A percentile compares a stretch with the other conserved stretches of the same genome.
Evolutionary conservation across 2,113 vertebrate species (phyloP).

Genomic region (Atherinomorus stipes): DNA sequence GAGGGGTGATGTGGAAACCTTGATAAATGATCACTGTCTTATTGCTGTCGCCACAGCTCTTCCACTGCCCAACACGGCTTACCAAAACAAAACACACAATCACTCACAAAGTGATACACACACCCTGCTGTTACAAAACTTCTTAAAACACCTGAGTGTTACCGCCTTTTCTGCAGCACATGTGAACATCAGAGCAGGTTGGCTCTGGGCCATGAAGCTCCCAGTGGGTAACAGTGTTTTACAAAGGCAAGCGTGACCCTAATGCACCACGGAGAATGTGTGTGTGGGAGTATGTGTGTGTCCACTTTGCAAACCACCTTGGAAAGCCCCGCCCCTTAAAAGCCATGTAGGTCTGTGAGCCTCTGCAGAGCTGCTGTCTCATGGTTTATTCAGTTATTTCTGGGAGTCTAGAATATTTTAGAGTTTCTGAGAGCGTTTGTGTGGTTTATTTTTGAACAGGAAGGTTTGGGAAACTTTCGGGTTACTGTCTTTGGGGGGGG

Average conservation of each 20-base stretch:
- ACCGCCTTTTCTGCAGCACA: constrained; percentile 29
- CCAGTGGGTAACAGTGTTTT: constrained; percentile 63
- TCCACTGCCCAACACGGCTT: constrained; percentile 43
- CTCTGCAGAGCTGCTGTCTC: constrained; percentile 65
- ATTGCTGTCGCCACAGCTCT: constrained; percentile 59
- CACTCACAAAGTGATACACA: constrained; percentile 33
- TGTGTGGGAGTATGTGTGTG: constrained; percentile 27
- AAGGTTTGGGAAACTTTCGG: too few relatives aligned
- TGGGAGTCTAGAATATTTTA: constrained; percentile 39
- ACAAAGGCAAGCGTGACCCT: constrained; percentile 68
- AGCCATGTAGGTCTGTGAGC: constrained; percentile 55
- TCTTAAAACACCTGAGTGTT: constrained; percentile 33
- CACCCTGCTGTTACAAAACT: constrained; percentile 19
- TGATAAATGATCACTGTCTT: constrained; percentile 60
- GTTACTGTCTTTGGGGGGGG: constrained; percentile 14
- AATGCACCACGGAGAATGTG: constrained; percentile 40
- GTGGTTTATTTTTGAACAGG: constrained; percentile 37
- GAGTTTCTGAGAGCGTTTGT: constrained; percentile 44
- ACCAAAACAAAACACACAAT: constrained; percentile 55
- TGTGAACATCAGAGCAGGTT: constrained; percentile 56
- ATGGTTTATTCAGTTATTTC: constrained; percentile 73
- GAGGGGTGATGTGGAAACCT: constrained; percentile 70
- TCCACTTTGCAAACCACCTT: constrained; percentile 55
- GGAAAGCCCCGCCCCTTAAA: constrained; percentile 70
- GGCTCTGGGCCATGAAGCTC: constrained; percentile 31